Conservation (phyloP, 1,140 invertebrate genomes). For the Trinorchestia longiramus region DNA sequence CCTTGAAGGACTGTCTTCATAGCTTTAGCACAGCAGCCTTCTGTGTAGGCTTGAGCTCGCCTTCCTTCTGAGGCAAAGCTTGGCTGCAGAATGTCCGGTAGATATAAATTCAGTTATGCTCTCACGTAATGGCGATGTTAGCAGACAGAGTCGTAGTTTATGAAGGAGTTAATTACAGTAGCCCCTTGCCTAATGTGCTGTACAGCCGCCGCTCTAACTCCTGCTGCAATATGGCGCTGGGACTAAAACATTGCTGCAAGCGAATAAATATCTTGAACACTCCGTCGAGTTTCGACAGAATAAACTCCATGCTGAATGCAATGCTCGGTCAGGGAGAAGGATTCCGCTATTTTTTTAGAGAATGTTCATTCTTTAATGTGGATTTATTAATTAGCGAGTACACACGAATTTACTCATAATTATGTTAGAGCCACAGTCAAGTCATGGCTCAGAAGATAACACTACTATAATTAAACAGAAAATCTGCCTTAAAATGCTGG, state of each 20-base stretch:
- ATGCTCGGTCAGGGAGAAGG: background rate
- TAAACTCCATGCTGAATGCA: background rate
- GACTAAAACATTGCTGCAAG: background rate
- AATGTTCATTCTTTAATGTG: background rate
- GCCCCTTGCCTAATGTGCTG: conserved; percentile 35
- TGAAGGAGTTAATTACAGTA: conserved; percentile 53
- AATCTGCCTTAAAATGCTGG: background rate
- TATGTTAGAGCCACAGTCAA: background rate
- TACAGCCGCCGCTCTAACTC: conserved; percentile 35
- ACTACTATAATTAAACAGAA: background rate
- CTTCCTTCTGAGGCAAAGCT: background rate
- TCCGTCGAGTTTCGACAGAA: background rate
- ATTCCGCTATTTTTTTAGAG: background rate
- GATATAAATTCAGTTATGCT: conserved; percentile 46
- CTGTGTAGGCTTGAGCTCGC: background rate
- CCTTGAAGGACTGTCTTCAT: background rate
- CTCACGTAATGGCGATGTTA: conserved; percentile 45
- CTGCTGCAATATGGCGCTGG: background rate
- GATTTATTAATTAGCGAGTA: background rate
- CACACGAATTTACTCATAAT: background rate
- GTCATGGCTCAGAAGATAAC: background rate
- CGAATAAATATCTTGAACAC: background rate
- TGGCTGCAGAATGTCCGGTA: background rate
- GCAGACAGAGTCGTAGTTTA: conserved; percentile 43
- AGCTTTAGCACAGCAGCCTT: background rate